Base-by-base conservation (phyloP, 1,140 invertebrate genomes). In the Brachionus manjavacas region DNA sequence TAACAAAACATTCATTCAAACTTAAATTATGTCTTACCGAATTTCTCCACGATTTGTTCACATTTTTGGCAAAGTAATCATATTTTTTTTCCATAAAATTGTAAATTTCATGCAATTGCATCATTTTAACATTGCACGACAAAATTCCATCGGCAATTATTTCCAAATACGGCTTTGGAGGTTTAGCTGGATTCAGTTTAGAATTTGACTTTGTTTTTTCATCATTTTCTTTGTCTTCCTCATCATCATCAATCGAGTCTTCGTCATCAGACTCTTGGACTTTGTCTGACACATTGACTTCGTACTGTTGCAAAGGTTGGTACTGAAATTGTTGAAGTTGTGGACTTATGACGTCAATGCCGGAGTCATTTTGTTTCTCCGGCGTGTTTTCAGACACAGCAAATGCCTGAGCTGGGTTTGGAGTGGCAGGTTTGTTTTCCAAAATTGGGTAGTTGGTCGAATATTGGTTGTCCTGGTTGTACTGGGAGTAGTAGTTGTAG, bases 1-100 rank as follows among this genome's bases (percentile, higher is more conserved):
- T 99, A 7, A 99, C 94, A 89, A 99, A 99, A 87, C 97, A 99
- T 87, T 99, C 97, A 90, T 99, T 99, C 0, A 99, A 90, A 0
- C 96, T 98, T 0, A 99, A 88, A 90, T 99, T 99, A 87, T 99
- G 97, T 7, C 97, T 91, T 64, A 99, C 98, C 0, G 95, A 96
- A 88, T 99, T 99, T 35, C 96, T 91, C 97, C 96, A 99, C n/a
- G 83, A 72, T 43, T 74, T 84, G 60, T 84, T 84, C 1, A 74
- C 23, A 66, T 76, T 55, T 78, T 84, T 72, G 25, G 83, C 83
- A 46, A 84, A 84, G 70, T 84, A 84, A 9, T 52, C 43, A 66
- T 74, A 84, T 35, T 72, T 84, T 31, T 49, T 52, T 60, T 84
- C 66, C 46, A 84, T 68, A 28, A 35, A 78, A 9, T 76, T 41